A percentile compares a stretch with the other conserved stretches of the same genome.
Conservation (phyloP, 1,140 invertebrate genomes). For the Dinoponera quadriceps region DNA sequence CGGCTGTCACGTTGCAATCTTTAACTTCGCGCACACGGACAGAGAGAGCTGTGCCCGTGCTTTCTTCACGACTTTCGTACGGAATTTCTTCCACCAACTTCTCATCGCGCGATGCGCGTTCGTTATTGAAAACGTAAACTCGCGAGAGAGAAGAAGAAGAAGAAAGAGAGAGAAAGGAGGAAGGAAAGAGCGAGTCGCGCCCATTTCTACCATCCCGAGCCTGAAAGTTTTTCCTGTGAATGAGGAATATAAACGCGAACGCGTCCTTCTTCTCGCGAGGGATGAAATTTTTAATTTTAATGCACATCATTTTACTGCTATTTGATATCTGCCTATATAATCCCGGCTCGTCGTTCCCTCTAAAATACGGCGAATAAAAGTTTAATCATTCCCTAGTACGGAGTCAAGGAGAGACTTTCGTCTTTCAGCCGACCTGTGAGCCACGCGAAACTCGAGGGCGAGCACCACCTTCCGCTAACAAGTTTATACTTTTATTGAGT, state of each 20-base stretch:
- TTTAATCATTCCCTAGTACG: slow-evolving; percentile 35
- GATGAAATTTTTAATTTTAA: slow-evolving; percentile 21
- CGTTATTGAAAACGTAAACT: slow-evolving; percentile 55
- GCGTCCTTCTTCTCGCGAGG: not conserved
- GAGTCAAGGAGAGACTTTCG: not conserved
- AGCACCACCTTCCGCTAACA: not conserved
- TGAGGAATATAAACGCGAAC: slow-evolving; percentile 9
- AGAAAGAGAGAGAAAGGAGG: too few species aligned
- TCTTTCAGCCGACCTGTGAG: not conserved
- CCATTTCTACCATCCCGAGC: not conserved
- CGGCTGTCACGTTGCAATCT: not conserved
- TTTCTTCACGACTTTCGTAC: not conserved
- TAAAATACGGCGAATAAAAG: not conserved
- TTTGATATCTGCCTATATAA: slow-evolving; percentile 29
- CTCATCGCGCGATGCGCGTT: not conserved
- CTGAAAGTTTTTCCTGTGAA: slow-evolving; percentile 24
- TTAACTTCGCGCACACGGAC: slow-evolving; percentile 33
- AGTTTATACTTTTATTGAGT: slow-evolving; percentile 49
- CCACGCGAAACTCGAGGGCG: not conserved
- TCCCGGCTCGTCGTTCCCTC: not conserved
- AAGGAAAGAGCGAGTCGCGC: too few species aligned
- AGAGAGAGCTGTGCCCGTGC: not conserved
- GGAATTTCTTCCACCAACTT: slow-evolving; percentile 41
- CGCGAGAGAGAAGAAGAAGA: too few species aligned
- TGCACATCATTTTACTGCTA: slow-evolving; percentile 8